phyloP scores from a whole-genome alignment of 30 jellyfish, hydroid and myxozoan genomes.

The Aurelia aurita complex sp. Pacific region DNA sequence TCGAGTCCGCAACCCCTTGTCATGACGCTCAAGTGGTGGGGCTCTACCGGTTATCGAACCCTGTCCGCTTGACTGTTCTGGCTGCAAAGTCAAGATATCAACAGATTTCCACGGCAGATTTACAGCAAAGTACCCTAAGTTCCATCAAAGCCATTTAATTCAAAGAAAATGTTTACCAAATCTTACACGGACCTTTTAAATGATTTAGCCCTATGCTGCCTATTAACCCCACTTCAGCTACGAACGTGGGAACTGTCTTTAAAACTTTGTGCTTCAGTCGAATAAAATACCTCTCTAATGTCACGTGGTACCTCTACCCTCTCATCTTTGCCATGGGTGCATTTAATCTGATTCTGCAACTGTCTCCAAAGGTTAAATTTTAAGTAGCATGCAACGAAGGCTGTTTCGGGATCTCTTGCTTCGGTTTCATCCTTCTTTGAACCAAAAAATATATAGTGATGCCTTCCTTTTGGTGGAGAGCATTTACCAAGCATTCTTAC shows the following conservation, averaged over 20 bases:
- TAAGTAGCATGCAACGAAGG: constrained; percentile 33
- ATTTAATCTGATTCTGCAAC: constrained; percentile 13
- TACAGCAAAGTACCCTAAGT: too few relatives aligned
- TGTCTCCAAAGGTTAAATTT: constrained; percentile 30
- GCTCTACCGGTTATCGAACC: too few relatives aligned
- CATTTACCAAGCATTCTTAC: constrained; percentile 43
- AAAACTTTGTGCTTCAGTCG: neutral
- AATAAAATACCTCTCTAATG: constrained; percentile 19
- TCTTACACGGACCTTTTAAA: too few relatives aligned
- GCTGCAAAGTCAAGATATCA: too few relatives aligned
- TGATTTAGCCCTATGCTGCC: neutral
- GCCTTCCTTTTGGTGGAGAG: constrained; percentile 48
- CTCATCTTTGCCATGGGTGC: neutral
- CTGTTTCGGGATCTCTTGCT: neutral
- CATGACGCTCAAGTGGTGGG: too few relatives aligned
- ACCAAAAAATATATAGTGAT: constrained; percentile 28
- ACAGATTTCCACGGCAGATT: too few relatives aligned
- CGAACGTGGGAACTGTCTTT: neutral
- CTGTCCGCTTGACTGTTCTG: too few relatives aligned
- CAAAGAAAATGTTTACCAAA: too few relatives aligned
- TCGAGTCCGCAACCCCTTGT: too few relatives aligned
- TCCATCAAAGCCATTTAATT: too few relatives aligned
- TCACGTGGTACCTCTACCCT: neutral
- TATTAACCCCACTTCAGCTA: neutral
- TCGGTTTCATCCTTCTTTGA: neutral